These are phyloP conservation scores for Strigamia crassipes DNA, from an alignment of 2,888 invertebrate species.

Conservation along the genomic window DNA sequence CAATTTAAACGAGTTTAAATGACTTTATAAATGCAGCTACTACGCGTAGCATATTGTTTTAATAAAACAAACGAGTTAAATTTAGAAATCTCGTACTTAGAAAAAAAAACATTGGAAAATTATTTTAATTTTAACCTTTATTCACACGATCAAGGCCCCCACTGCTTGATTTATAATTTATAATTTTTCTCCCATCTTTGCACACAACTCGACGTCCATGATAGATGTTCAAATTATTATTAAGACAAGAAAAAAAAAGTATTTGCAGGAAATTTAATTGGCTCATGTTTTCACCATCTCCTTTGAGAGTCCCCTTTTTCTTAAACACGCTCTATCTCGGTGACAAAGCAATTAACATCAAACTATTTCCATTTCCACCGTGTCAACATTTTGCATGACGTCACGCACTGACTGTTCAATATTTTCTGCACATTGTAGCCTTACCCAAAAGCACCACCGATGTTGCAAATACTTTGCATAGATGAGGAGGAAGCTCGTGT, in stretches of 20 bases:
- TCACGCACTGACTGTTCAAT: not conserved
- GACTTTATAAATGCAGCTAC: too few relatives aligned
- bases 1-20: too few relatives aligned
- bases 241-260: constrained; percentile 3
- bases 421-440: not conserved
- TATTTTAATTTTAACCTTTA: too few relatives aligned
- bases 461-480: constrained; percentile 33
- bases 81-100: too few relatives aligned
- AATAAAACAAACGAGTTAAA: too few relatives aligned
- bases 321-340: constrained; percentile 25
- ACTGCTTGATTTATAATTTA: not conserved
- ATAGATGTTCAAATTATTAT: constrained; percentile 28
- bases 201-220: not conserved
- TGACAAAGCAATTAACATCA: constrained; percentile 42
- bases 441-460: not conserved
- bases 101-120: too few relatives aligned
- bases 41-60: too few relatives aligned
- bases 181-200: not conserved
- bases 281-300: constrained; percentile 20
- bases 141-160: not conserved
- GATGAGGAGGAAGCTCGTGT: constrained; percentile 36
- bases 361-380: not conserved
- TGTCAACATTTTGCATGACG: constrained; percentile 22
- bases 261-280: constrained; percentile 31
- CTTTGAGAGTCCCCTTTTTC: constrained; percentile 1